These are phyloP conservation scores for Drosophila sordidapex DNA, from an alignment of 2,888 invertebrate genomes.

Conservation along the genomic window DNA sequence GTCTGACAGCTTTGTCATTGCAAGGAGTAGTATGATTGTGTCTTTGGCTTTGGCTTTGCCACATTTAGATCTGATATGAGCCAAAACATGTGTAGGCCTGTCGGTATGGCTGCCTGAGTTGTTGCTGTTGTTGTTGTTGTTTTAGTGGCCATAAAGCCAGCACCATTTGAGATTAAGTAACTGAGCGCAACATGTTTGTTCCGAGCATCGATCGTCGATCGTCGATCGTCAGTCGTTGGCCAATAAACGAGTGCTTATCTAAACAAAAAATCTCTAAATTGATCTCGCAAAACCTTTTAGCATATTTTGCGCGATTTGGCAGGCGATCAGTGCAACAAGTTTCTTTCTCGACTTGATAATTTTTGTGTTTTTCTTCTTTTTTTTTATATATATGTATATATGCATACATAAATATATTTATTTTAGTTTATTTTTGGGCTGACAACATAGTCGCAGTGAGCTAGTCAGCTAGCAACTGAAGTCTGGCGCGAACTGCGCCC, in stretches of 20 bases:
- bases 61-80: slow-evolving; percentile 65
- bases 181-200: slow-evolving; percentile 70
- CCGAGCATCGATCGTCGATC: slow-evolving; percentile 38
- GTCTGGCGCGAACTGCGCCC: slow-evolving; percentile 65
- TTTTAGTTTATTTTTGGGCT: slow-evolving; percentile 9
- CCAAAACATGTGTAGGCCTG: slow-evolving; percentile 75
- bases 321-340: slow-evolving; percentile 61
- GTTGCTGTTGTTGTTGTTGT: slow-evolving; percentile 21
- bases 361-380: slow-evolving; percentile 15
- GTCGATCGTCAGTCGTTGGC: slow-evolving; percentile 56
- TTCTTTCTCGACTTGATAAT: slow-evolving; percentile 31
- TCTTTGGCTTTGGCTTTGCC: slow-evolving; percentile 50
- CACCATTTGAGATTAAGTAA: slow-evolving; percentile 79
- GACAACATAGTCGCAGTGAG: slow-evolving; percentile 45
- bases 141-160: slow-evolving; percentile 56
- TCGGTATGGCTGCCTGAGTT: slow-evolving; percentile 60
- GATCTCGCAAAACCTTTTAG: slow-evolving; percentile 81
- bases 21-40: slow-evolving; percentile 14
- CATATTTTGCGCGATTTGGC: slow-evolving; percentile 81
- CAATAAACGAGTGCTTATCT: slow-evolving; percentile 78
- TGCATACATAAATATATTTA: slow-evolving; percentile 13
- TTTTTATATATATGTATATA: slow-evolving; percentile 13
- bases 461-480: slow-evolving; percentile 34
- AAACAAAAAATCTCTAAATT: slow-evolving; percentile 79
- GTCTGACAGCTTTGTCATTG: slow-evolving; percentile 72